phyloP scores from a whole-genome alignment of 2,888 invertebrate genomes.

The Zygothrica quintamaculata region DNA sequence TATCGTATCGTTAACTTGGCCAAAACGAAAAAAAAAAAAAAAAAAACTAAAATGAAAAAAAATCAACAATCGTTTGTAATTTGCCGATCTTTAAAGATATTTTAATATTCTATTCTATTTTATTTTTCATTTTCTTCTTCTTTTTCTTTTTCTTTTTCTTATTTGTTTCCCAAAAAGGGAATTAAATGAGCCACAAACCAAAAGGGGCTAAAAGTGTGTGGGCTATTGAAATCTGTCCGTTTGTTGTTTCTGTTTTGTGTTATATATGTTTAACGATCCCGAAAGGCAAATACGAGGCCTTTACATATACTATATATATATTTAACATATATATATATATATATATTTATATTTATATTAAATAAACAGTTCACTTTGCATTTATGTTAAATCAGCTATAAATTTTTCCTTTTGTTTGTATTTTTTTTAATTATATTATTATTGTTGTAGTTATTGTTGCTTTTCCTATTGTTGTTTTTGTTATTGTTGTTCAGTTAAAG shows the following conservation, averaged over 20 bases:
- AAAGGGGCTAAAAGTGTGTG: slow-evolving; percentile 1
- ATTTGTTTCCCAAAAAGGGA: slow-evolving; percentile 8
- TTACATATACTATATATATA: too few species aligned
- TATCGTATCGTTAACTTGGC: slow-evolving; percentile 20
- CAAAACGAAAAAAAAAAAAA: too few species aligned
- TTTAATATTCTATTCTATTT: too few species aligned
- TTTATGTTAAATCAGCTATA: slow-evolving; percentile 50
- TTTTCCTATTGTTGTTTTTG: slow-evolving; percentile 13
- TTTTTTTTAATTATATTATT: slow-evolving; percentile 32
- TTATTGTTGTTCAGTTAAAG: slow-evolving; percentile 31
- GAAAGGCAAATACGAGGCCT: slow-evolving; percentile 34
- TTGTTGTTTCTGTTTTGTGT: slow-evolving; percentile 64
- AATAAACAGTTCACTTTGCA: slow-evolving; percentile 57
- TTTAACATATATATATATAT: too few species aligned
- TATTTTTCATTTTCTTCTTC: too few species aligned
- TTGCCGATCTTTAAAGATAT: slow-evolving; percentile 13
- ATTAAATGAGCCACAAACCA: too few species aligned
- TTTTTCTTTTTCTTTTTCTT: too few species aligned
- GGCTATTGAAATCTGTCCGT: slow-evolving; percentile 10
- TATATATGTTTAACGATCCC: slow-evolving; percentile 46
- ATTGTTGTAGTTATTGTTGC: slow-evolving; percentile 15
- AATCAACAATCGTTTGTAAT: too few species aligned
- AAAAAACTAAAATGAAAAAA: too few species aligned
- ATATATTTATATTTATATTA: slow-evolving; percentile 61
- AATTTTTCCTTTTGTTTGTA: too few species aligned